These are phyloP conservation scores for Xiphophorus hellerii DNA, from an alignment of 2,113 vertebrate genomes.

Conservation along the genomic window DNA sequence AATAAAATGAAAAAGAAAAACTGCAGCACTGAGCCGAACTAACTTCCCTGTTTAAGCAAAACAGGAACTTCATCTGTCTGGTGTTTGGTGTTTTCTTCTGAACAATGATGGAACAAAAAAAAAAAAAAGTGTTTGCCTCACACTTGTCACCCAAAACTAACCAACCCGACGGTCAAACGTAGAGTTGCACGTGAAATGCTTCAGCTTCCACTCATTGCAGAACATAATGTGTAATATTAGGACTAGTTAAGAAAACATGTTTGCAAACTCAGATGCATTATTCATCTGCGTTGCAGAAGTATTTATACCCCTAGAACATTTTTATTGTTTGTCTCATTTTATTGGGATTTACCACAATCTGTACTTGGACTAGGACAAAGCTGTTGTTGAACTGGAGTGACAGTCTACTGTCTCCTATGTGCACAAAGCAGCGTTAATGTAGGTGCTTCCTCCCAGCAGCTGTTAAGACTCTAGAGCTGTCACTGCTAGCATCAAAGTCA, in stretches of 20 bases:
- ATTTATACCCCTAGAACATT: not conserved
- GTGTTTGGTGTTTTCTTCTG: slow-evolving; percentile 46
- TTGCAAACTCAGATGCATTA: not conserved
- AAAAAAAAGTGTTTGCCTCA: slow-evolving; percentile 34
- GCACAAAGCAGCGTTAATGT: no score
- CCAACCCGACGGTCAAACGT: not conserved
- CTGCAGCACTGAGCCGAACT: slow-evolving; percentile 60
- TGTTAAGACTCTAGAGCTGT: no score
- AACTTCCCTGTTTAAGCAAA: slow-evolving; percentile 73
- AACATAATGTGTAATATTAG: not conserved
- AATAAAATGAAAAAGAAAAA: slow-evolving; percentile 1
- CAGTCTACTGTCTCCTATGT: no score
- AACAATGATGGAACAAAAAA: slow-evolving; percentile 41
- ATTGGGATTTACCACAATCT: not conserved
- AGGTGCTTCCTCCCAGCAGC: no score
- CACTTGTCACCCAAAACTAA: slow-evolving; percentile 18
- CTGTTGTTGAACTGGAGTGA: no score
- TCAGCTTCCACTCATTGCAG: not conserved
- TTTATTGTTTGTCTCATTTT: not conserved
- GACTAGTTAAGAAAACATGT: not conserved
- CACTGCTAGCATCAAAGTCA: no score
- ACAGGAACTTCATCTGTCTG: slow-evolving; percentile 63
- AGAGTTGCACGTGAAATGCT: not conserved
- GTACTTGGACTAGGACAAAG: not conserved
- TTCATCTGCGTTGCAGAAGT: not conserved